Conservation (phyloP, 2,797 vertebrate genomes). For the Spinibarbus caldwelli region DNA sequence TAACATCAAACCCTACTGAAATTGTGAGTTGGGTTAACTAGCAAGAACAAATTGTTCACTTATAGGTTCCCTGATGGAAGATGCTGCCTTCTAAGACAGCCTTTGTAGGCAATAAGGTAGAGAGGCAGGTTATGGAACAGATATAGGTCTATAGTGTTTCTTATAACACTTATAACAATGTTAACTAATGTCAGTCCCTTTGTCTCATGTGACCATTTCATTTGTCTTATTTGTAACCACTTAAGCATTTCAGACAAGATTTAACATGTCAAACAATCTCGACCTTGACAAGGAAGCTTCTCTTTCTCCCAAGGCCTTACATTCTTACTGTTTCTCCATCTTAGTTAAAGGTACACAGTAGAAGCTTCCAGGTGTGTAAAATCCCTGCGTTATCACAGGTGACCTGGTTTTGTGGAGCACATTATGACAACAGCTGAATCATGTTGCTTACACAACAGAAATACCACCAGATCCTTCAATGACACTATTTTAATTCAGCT, state of each 20-base stretch:
- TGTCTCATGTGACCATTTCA: not conserved
- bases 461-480: not conserved
- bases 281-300: not conserved
- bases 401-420: not conserved
- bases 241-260: not conserved
- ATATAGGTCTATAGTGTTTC: not conserved
- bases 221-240: not conserved
- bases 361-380: not conserved
- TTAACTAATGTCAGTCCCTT: not conserved
- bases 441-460: slow-evolving; percentile 9
- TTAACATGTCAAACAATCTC: not conserved
- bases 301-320: not conserved
- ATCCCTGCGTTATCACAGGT: not conserved
- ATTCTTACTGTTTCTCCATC: not conserved
- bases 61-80: not conserved
- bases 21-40: not conserved
- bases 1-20: no score
- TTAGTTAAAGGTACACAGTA: not conserved
- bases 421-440: not conserved
- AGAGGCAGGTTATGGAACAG: no score
- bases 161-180: not conserved
- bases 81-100: not conserved
- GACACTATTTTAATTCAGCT: not conserved
- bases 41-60: not conserved
- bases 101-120: not conserved